Base-by-base conservation (phyloP, 2,888 invertebrate genomes). In the Coenonympha arcania region DNA sequence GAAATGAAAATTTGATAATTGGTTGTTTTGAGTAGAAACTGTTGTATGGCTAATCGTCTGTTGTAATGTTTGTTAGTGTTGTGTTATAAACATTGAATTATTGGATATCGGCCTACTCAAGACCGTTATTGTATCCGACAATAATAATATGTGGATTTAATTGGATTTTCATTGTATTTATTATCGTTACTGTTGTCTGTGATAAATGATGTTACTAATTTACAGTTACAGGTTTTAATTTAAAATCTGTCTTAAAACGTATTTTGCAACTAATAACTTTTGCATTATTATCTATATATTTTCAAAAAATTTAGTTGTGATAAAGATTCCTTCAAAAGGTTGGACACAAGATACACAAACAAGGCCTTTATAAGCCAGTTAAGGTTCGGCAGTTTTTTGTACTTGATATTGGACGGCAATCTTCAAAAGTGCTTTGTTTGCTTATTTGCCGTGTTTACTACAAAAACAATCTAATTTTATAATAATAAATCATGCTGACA, bases 1-100 rank as follows among this genome's bases (percentile, higher is more conserved):
- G 34, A 37, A 56, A 58, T 55, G 58, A 56, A 56, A 58, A 45
- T 58, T 57, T 42, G 50, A 61, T 65, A 60, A 64, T 61, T 62
- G 58, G 54, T 53, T 60, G 58, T 57, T 55, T 48, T 50, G 55
- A 54, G 54, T 57, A 45, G 50, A 58, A 52, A 58, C 52, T 45
- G 50, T 40, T 57, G 57, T 58, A 45, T 41, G 43, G 37, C 50
- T 58, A 57, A 62, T 60, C 57, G 55, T 49, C 40, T 52, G 30
- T 41, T 37, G 48, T 59, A 36, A 48, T 48, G 50, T 50, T n/a
- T n/a, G 48, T 48, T 44, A 40, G 30, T 50, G 50, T 48, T 43
- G 48, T 33, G 41, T 47, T 56, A 16, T 41, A 46, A 55, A 54
- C 42, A 52, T 45, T 56, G 44, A 56, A 48, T 51, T 53, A 55